Base-by-base conservation (phyloP, 2,797 vertebrate genomes). In the Salarias fasciatus region DNA sequence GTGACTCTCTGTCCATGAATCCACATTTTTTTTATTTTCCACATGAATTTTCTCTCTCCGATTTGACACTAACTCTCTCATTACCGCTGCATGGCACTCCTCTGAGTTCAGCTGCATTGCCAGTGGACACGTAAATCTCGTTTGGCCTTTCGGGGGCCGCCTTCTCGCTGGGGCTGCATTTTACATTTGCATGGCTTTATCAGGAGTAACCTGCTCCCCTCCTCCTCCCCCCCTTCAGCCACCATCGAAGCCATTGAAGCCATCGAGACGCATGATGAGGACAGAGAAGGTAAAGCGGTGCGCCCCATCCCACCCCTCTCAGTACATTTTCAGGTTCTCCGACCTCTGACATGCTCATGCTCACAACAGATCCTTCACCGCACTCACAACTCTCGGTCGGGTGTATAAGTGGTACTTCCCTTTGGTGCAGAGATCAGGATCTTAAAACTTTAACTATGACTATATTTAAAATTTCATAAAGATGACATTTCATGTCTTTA, bases 161-260 rank as follows among this genome's bases (percentile, higher is more conserved):
- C 81, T 72, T 69, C 66, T 63, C 33, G 68, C 84, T 58, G 82
- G 81, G 80, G 86, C 90, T 88, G 90, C 90, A 44, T 74, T 85
- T 77, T 78, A 86, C 87, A 87, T 83, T 86, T 93, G 91, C 93
- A 93, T 93, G 92, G 92, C 91, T 92, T 93, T 63, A 79, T 91
- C 85, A 84, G 75, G 83, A 92, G 82, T 94, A 93, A 93, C 92
- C 75, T 82, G 73, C 85, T 91, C 80, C 89, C 88, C 91, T 92
- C 91, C 91, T 92, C 86, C 89, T 75, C 84, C 86, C 33, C 33
- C 33, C 84, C 86, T 74, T 84, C 93, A 94, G 94, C 94, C 87
- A 94, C 94, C 89, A 92, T 93, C 70, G 94, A 94, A 90, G 94
- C 93, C 91, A 94, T 94, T 79, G 94, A 94, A 92, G 93, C 94